Percentiles rank a stretch among this genome's conserved stretches.
Evolutionary conservation across 2,797 vertebrate genomes (phyloP).

Genomic region (Syngnathus rostellatus): DNA sequence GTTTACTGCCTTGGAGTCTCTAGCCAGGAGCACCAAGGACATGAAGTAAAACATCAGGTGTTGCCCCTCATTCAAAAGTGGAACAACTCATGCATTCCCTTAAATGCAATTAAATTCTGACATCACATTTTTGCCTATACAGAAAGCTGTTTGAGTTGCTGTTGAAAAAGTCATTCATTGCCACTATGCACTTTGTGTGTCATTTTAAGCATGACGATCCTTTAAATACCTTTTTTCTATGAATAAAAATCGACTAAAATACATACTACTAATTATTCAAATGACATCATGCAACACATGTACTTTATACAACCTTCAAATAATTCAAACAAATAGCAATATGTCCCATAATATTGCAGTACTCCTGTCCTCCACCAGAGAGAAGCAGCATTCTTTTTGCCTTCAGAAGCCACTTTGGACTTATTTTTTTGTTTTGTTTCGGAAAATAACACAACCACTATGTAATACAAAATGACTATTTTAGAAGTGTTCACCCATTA

Average conservation of each 20-base stretch:
- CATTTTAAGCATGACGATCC: no score
- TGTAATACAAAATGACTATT: no score
- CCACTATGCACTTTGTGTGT: no score
- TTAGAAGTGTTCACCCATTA: no score
- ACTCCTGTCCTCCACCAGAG: constrained; percentile 38
- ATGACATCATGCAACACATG: no score
- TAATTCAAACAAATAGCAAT: background rate
- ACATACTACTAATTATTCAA: no score
- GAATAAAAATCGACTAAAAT: no score
- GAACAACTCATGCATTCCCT: background rate
- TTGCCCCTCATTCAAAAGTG: background rate
- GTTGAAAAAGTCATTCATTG: background rate
- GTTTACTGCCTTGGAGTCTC: constrained; percentile 34
- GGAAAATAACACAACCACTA: background rate
- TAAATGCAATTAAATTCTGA: background rate
- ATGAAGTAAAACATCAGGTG: background rate
- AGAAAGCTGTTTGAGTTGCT: background rate
- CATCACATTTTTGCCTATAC: background rate
- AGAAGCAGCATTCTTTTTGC: constrained; percentile 34
- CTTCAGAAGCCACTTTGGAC: background rate
- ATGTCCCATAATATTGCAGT: constrained; percentile 23
- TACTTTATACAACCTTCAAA: no score
- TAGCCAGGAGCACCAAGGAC: constrained; percentile 24
- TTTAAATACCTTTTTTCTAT: no score
- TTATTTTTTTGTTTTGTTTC: background rate